These are phyloP conservation scores for Isoperla grammatica DNA, from an alignment of 2,888 invertebrate species.

Conservation along the genomic window DNA sequence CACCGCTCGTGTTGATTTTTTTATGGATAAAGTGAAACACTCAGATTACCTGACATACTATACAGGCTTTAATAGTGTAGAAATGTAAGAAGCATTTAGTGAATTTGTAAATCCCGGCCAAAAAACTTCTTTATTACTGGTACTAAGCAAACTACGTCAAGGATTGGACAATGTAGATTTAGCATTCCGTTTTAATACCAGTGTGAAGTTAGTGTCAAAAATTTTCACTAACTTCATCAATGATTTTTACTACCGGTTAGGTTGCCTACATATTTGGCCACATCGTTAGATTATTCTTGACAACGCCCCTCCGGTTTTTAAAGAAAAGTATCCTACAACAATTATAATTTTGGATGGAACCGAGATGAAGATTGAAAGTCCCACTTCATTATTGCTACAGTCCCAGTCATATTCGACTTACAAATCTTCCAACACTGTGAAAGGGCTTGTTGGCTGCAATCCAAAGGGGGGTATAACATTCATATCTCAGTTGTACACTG, in stretches of 20 bases:
- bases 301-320: slow-evolving; percentile 7
- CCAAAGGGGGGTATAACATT: slow-evolving; percentile 11
- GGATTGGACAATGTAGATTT: slow-evolving; percentile 10
- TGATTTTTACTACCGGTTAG: slow-evolving; percentile 2
- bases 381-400: slow-evolving; percentile 10
- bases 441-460: slow-evolving; percentile 13
- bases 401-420: slow-evolving; percentile 15
- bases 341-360: slow-evolving; percentile 18
- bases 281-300: slow-evolving; percentile 10
- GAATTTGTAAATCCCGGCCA: no score
- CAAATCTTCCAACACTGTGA: slow-evolving; percentile 13
- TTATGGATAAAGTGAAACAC: no score
- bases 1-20: no score
- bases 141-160: slow-evolving; percentile 14
- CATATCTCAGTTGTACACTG: slow-evolving; percentile 11
- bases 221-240: slow-evolving; percentile 6
- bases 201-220: background rate
- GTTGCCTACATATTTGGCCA: slow-evolving; percentile 18
- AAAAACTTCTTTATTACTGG: background rate
- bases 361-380: slow-evolving; percentile 15
- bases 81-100: no score
- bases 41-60: no score
- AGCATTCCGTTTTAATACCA: slow-evolving; percentile 4
- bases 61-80: no score
- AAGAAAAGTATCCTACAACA: slow-evolving; percentile 2